Percentiles rank a stretch among this genome's conserved stretches.
phyloP scores from a whole-genome alignment of 2,113 vertebrate species.

The Eleginops maclovinus region DNA sequence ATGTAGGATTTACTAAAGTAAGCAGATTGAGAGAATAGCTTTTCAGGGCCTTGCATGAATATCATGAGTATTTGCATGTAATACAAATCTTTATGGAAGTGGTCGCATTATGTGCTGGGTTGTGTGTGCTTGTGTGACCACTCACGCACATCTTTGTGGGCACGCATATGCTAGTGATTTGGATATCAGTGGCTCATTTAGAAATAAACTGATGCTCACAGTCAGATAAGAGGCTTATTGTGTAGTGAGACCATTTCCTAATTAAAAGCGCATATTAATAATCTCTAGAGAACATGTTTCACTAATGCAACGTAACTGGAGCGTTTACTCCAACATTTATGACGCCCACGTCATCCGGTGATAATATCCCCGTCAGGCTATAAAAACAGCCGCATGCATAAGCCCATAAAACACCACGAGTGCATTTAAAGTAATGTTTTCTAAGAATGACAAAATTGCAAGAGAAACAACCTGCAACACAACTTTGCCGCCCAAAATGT shows the following conservation, averaged over 20 bases:
- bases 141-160: neutral
- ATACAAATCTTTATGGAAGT: slow-evolving; percentile 12
- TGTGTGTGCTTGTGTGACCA: neutral
- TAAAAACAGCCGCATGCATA: slow-evolving; percentile 3
- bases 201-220: slow-evolving; percentile 58
- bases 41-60: neutral
- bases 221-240: slow-evolving; percentile 72
- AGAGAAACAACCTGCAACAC: slow-evolving; percentile 33
- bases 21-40: slow-evolving; percentile 8
- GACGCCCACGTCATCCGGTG: slow-evolving; percentile 19
- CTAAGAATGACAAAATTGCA: neutral
- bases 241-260: slow-evolving; percentile 68
- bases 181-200: slow-evolving; percentile 60
- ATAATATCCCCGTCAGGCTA: slow-evolving; percentile 27
- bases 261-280: slow-evolving; percentile 72
- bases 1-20: neutral
- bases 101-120: neutral
- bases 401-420: neutral
- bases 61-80: slow-evolving; percentile 7
- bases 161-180: slow-evolving; percentile 17
- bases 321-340: slow-evolving; percentile 34
- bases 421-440: slow-evolving; percentile 13
- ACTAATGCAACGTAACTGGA: slow-evolving; percentile 54
- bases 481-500: slow-evolving; percentile 23
- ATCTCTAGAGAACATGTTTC: slow-evolving; percentile 60